Conservation (phyloP, 2,113 vertebrate genomes). For the Meriones unguiculatus region DNA sequence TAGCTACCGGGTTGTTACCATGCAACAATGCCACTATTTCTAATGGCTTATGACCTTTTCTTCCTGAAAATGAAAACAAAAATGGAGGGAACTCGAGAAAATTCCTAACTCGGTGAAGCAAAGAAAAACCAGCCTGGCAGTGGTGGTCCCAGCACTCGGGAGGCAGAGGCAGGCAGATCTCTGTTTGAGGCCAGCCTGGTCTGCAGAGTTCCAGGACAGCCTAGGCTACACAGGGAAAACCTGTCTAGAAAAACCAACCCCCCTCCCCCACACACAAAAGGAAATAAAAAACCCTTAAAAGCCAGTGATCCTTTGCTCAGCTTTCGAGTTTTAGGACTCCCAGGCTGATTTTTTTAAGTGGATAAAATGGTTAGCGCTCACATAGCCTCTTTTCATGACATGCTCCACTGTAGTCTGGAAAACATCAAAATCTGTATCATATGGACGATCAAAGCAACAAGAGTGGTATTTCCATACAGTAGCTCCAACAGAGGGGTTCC, state of each 20-base stretch:
- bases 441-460: neutral
- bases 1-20: neutral
- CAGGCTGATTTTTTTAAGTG: neutral
- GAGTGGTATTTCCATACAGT: slow-evolving; percentile 10
- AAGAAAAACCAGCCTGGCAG: slow-evolving; percentile 37
- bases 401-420: neutral
- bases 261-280: no score
- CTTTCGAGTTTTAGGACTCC: slow-evolving; percentile 53
- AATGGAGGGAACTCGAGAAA: slow-evolving; percentile 8
- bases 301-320: slow-evolving; percentile 1
- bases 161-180: no score
- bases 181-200: no score
- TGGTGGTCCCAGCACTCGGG: no score
- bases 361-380: slow-evolving; percentile 26
- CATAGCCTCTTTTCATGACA: neutral
- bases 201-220: no score
- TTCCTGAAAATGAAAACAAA: slow-evolving; percentile 64
- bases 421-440: neutral
- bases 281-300: slow-evolving; percentile 60
- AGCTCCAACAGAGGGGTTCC: slow-evolving; percentile 55
- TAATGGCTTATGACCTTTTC: slow-evolving; percentile 67
- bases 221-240: no score
- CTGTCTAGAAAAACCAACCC: no score
- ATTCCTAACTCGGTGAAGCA: slow-evolving; percentile 52
- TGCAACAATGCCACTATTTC: slow-evolving; percentile 50